Percentiles rank a stretch among this genome's conserved stretches.
These are phyloP conservation scores for Trichogramma evanescens DNA, from an alignment of 2,888 invertebrate genomes.

Conservation along the genomic window DNA sequence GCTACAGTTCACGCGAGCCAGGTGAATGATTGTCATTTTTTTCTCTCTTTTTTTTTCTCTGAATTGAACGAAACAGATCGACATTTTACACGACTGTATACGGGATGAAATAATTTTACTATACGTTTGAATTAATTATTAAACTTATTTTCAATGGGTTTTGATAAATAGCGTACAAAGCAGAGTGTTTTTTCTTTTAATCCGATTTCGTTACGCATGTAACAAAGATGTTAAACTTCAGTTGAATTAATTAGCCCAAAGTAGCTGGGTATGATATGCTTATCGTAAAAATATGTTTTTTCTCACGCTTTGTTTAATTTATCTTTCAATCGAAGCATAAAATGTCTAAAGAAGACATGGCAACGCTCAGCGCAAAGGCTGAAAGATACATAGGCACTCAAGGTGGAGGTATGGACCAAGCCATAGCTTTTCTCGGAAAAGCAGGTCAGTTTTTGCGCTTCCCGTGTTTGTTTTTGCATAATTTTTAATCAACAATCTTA, in stretches of 20 bases:
- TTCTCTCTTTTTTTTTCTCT: not conserved
- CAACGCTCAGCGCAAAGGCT: constrained; percentile 79
- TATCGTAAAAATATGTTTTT: not conserved
- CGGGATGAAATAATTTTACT: not conserved
- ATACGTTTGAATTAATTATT: not conserved
- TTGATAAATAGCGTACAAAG: not conserved
- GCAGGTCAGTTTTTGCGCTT: constrained; percentile 48
- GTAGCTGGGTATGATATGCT: no score
- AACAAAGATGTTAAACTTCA: no score
- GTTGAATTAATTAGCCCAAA: no score
- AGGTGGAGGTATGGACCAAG: constrained; percentile 99
- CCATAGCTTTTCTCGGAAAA: constrained; percentile 87
- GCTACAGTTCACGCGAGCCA: constrained; percentile 63
- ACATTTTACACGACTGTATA: not conserved
- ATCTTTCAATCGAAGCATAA: constrained; percentile 19
- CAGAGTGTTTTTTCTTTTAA: no score
- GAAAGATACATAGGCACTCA: constrained; percentile 95
- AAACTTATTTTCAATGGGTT: not conserved
- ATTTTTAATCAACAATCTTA: not conserved
- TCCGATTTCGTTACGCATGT: no score
- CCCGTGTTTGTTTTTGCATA: not conserved
- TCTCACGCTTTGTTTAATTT: constrained; percentile 4
- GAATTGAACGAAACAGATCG: not conserved
- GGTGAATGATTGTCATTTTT: constrained; percentile 37
- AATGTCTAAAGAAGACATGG: constrained; percentile 58